phyloP scores from a whole-genome alignment of 30 jellyfish, hydroid and myxozoan genomes.

The Hydractinia symbiolongicarpus region DNA sequence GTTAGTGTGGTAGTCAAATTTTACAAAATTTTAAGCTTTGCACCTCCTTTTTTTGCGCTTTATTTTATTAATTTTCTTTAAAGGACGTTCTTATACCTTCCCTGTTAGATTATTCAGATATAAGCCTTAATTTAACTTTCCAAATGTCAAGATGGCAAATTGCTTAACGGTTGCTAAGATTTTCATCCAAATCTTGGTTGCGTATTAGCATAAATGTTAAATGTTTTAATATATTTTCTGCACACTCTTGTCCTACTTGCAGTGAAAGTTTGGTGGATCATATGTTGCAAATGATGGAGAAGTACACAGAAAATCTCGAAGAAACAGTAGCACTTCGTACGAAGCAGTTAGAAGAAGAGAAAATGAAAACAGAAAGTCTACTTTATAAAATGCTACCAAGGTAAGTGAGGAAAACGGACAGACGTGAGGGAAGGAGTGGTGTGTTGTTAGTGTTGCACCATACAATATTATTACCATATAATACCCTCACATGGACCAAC shows the following conservation, averaged over 20 bases:
- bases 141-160: too few species aligned
- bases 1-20: too few species aligned
- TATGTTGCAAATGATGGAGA: slow-evolving; percentile 83
- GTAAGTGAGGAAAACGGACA: slow-evolving; percentile 22
- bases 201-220: not conserved
- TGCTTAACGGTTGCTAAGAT: too few species aligned
- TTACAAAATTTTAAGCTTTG: too few species aligned
- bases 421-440: not conserved
- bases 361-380: slow-evolving; percentile 66
- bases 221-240: not conserved
- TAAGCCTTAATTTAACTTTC: too few species aligned
- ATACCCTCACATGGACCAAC: too few species aligned
- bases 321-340: slow-evolving; percentile 74
- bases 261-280: slow-evolving; percentile 65
- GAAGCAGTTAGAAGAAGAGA: slow-evolving; percentile 67
- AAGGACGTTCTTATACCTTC: too few species aligned
- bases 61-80: too few species aligned
- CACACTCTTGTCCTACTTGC: not conserved
- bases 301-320: slow-evolving; percentile 67
- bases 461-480: too few species aligned
- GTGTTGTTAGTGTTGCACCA: too few species aligned
- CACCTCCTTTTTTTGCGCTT: too few species aligned
- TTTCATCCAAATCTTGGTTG: not conserved
- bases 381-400: slow-evolving; percentile 80
- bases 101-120: too few species aligned